phyloP scores from a whole-genome alignment of 35 echinoderm and acorn worm genomes.

The Ophioderma brevispina region DNA sequence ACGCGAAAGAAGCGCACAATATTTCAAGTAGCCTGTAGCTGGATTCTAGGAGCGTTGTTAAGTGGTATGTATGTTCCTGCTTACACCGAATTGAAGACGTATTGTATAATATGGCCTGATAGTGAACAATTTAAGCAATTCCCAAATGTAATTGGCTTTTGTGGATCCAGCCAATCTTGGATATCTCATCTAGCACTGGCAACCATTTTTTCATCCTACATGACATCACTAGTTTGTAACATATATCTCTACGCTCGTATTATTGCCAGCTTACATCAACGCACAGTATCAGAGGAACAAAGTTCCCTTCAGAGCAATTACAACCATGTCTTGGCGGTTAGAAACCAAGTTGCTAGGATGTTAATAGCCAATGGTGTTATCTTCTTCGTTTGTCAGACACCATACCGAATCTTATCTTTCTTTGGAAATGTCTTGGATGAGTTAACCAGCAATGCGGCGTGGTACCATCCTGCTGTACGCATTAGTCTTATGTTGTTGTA shows the following conservation, averaged over 20 bases:
- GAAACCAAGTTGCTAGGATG: not conserved
- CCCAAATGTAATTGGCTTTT: not conserved
- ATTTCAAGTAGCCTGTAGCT: not conserved
- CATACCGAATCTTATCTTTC: not conserved
- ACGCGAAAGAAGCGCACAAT: not conserved
- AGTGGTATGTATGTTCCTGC: not conserved
- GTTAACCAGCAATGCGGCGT: not conserved
- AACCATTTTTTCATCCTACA: not conserved
- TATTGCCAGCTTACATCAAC: not conserved
- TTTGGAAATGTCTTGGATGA: not conserved
- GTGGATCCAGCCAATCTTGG: not conserved
- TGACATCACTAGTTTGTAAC: not conserved
- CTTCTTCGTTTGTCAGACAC: not conserved
- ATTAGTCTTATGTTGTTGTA: conserved; percentile 23
- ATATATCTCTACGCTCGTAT: not conserved
- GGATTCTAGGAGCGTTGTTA: not conserved
- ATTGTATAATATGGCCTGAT: conserved; percentile 1
- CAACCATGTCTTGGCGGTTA: not conserved
- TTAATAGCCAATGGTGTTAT: not conserved
- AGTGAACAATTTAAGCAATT: not conserved
- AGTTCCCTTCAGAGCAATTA: not conserved
- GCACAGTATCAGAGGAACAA: not conserved
- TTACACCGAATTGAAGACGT: not conserved
- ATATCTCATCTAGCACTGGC: not conserved
- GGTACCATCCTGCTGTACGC: not conserved